phyloP scores from a whole-genome alignment of 2,113 vertebrate species.

The Elephas maximus region DNA sequence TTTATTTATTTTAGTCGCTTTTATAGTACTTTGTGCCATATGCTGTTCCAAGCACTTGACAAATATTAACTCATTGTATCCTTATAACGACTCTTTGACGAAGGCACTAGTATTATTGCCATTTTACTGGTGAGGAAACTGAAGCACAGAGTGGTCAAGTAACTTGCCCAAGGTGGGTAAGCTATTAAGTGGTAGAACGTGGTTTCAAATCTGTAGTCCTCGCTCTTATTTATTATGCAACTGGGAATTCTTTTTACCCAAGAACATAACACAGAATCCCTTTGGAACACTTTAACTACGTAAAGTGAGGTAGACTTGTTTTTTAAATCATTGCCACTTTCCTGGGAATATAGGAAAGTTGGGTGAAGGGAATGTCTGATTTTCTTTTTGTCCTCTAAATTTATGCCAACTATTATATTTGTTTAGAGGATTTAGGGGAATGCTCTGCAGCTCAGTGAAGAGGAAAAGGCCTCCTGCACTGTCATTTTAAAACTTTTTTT shows the following conservation, averaged over 20 bases:
- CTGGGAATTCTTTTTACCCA: not conserved
- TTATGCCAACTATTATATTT: not conserved
- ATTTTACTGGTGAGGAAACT: not conserved
- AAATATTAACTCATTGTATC: not conserved
- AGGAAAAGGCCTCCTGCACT: not conserved
- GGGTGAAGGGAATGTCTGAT: not conserved
- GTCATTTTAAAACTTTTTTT: not conserved
- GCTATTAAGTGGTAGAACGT: not conserved
- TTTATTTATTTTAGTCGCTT: slow-evolving; percentile 18
- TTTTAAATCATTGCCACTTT: not conserved
- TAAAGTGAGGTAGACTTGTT: slow-evolving; percentile 11
- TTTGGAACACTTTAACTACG: not conserved
- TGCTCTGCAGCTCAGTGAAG: not conserved
- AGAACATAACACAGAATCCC: not conserved
- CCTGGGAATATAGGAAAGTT: slow-evolving; percentile 6
- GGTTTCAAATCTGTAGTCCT: not conserved
- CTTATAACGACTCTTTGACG: not conserved
- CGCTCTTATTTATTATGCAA: slow-evolving; percentile 3
- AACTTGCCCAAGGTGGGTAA: not conserved
- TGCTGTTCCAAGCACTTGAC: not conserved
- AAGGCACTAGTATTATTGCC: not conserved
- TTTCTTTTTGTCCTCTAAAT: not conserved
- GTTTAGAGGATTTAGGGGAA: not conserved
- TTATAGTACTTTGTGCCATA: not conserved
- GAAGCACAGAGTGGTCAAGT: not conserved